Base-by-base conservation (phyloP, 2,113 vertebrate genomes). In the Heliornis fulica region DNA sequence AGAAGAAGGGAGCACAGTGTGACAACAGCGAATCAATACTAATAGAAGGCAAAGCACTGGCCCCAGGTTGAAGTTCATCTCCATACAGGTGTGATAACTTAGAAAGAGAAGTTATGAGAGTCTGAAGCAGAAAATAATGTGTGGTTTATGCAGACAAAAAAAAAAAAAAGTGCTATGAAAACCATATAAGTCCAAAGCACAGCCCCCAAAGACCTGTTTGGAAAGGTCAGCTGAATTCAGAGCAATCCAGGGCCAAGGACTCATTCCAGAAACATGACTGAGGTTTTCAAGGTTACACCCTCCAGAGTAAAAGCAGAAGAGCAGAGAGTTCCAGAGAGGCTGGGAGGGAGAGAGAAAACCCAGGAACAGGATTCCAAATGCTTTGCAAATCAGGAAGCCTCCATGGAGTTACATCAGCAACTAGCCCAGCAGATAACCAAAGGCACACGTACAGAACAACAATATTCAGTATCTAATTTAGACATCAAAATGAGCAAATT, bases 251-350 rank as follows among this genome's bases (percentile, higher is more conserved):
- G 69, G 65, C 65, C 54, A 85, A 46, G 20, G 32, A 28, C 25
- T 87, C 6, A 13, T 36, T 1, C 1, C 72, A 63, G 87, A 86
- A 93, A 40, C 7, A 5, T 2, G 0, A 57, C 29, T 71, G 46
- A 53, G n/a, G 9, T 69, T 66, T 71, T 61, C 78, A 92, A 94
- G 66, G 90, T 80, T 92, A 90, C 90, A 78, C 48, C 85, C 82
- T 83, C 61, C 5, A 6, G 88, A 82, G 36, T n/a, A 48, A 36
- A 40, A 75, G 34, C 11, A 77, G 61, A 59, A 53, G 78, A 78
- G 51, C 2, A 18, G 10, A 81, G 87, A 28, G 9, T 53, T 71
- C 16, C 76, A 86, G 59, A 69, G 46, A 89, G 28, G 26, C 46
- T 64, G 48, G 70, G 60, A 41, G 29, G 20, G 48, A 79, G 43